Base-by-base conservation (phyloP, 2,113 vertebrate genomes). In the Gopherus evgoodei region DNA sequence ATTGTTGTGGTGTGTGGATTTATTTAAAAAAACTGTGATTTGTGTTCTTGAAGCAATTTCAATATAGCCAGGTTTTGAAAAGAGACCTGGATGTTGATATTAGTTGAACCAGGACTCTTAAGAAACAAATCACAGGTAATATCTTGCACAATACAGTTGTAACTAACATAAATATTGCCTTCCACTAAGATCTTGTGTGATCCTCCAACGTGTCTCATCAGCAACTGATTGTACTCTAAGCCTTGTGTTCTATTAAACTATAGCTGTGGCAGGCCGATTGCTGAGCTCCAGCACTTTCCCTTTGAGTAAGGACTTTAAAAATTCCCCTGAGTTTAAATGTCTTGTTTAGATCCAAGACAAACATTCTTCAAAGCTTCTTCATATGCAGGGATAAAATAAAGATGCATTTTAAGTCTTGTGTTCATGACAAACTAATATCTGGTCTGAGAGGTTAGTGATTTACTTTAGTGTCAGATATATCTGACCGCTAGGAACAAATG, bases 31-130 rank as follows among this genome's bases (percentile, higher is more conserved):
- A 91, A 88, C 10, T 6, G 1, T 88, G 47, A 79, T 94, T 94
- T 96, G 90, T 80, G 93, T 86, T 92, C 57, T 90, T 88, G 57
- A 90, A 93, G 84, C 69, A 87, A 89, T 93, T 94, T 96, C 83
- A 91, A 42, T 83, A 94, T 53, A 92, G 44, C 49, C 0, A 1
- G 21, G 44, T 0, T 0, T 90, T 29, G 54, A 87, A 86, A 90
- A 54, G 85, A 96, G 96, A 90, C 86, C 53, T 90, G 59, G 93
- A 65, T 2, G 0, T 8, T 59, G 90, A 38, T 44, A 16, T 35
- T 78, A 50, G 49, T 62, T 54, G 38, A 17, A 42, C 0, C 0
- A 96, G 81, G 79, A 22, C 57, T 86, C 1, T 1, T 88, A 69
- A 82, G 56, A 53, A 78, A 2, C 11, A 27, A 42, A 42, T 8